These are phyloP conservation scores for Caenorhabditis sp. DNA, from an alignment of 2,888 invertebrate species.

Conservation along the genomic window DNA sequence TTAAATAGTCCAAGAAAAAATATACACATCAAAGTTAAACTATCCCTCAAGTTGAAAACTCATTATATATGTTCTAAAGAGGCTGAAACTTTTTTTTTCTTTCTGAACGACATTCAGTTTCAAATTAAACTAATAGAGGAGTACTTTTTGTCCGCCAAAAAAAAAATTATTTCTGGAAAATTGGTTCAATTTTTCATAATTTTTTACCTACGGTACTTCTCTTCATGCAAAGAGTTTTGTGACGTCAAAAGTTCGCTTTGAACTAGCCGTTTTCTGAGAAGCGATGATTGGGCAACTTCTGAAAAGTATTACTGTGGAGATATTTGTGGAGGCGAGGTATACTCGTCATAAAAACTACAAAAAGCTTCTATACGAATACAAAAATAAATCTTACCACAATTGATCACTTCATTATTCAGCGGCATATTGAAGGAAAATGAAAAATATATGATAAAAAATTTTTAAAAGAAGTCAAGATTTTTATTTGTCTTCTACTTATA, in stretches of 20 bases:
- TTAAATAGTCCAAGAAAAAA: no score
- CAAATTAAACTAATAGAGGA: neutral
- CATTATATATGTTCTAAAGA: no score
- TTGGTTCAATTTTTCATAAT: neutral
- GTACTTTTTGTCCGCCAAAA: neutral
- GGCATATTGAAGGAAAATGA: slow-evolving; percentile 13
- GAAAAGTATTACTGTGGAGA: slow-evolving; percentile 8
- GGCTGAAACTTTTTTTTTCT: no score
- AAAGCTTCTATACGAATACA: neutral
- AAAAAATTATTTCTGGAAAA: neutral
- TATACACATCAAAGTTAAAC: no score
- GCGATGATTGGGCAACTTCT: slow-evolving; percentile 53
- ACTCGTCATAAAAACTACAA: slow-evolving; percentile 4
- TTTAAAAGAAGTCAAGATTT: neutral
- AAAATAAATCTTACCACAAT: slow-evolving; percentile 18
- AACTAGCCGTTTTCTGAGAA: slow-evolving; percentile 50
- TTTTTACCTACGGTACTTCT: slow-evolving; percentile 33
- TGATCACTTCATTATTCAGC: slow-evolving; percentile 29
- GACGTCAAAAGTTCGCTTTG: slow-evolving; percentile 52
- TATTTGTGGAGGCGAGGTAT: neutral
- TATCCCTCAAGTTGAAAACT: neutral
- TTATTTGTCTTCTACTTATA: neutral
- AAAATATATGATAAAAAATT: no score
- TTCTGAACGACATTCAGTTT: neutral
- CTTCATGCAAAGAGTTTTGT: slow-evolving; percentile 28